These are phyloP conservation scores for Polyodon spathula DNA, from an alignment of 2,113 vertebrate genomes.

Conservation along the genomic window DNA sequence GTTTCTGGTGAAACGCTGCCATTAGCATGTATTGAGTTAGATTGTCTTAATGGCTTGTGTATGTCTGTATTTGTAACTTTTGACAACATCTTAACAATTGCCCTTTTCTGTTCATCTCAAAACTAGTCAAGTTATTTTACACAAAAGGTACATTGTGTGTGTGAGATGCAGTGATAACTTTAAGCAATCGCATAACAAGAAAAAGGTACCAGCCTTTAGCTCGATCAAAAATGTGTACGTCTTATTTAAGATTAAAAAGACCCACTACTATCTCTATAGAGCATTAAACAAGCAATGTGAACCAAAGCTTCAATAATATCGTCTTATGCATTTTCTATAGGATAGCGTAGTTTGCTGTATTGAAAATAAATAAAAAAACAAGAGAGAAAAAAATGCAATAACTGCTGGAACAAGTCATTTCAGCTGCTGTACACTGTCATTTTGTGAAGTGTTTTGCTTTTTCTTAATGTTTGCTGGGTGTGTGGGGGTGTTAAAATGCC, in stretches of 20 bases:
- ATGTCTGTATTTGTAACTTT: conserved; percentile 23
- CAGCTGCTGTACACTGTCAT: conserved; percentile 58
- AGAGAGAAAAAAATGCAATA: conserved; percentile 39
- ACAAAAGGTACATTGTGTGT: conserved; percentile 15
- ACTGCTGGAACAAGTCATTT: conserved; percentile 52
- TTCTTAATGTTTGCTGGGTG: conserved; percentile 26
- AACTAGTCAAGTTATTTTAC: conserved; percentile 10
- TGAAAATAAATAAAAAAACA: conserved; percentile 26
- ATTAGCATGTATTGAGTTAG: conserved; percentile 33
- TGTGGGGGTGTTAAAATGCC: conserved; percentile 16
- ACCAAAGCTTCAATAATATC: conserved; percentile 72
- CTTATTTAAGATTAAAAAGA: not conserved
- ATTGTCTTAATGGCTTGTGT: conserved; percentile 28
- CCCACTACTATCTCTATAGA: conserved; percentile 23
- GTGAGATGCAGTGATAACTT: not conserved
- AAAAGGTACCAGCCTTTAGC: conserved; percentile 29
- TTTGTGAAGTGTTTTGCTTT: conserved; percentile 50
- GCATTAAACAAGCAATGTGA: conserved; percentile 44
- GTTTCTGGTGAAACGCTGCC: conserved; percentile 24
- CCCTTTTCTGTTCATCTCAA: conserved; percentile 14
- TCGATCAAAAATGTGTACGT: conserved; percentile 25
- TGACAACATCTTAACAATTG: conserved; percentile 23
- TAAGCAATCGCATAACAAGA: conserved; percentile 17
- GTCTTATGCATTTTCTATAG: conserved; percentile 72
- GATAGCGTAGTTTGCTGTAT: conserved; percentile 45